Evolutionary conservation across 1,140 invertebrate genomes (phyloP), one percentile per base, ranked within the genome.

Genomic region (Propsilocerus akamusi): DNA sequence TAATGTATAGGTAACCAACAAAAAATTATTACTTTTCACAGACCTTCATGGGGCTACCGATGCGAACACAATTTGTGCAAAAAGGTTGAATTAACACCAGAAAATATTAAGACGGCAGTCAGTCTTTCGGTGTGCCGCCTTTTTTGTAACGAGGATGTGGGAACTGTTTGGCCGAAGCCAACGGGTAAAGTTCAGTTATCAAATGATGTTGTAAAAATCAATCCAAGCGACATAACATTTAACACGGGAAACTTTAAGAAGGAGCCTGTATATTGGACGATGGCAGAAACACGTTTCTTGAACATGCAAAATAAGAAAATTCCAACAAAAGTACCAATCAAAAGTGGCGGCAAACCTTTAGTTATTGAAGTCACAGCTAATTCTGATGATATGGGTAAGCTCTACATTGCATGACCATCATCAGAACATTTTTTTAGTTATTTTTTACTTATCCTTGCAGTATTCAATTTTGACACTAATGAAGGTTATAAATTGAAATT

Each of bases 131-230:
- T 74, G 17, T 80, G 77, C 58, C 68, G 75, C 52, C 65, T 78
- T 59, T 76, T 76, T 57, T 80, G 76, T 53, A 66, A 68, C 48
- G 66, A 70, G 48, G 62, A 66, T 26, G 73, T 65, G 53, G 78
- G 78, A 49, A 68, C 72, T 2, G 57, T 88, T 2, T 86, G 83
- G 82, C 84, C 84, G 1, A 73, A 67, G 54, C 82, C 83, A 5
- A 83, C 76, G 1, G 78, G 78, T 0, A 61, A 70, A 12, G 58
- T 79, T 2, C 68, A 73, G 12, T 52, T 84, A 2, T 75, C 76
- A 5, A 72, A 69, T 30, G 62, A 66, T 26, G 64, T 82, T 25
- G 68, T 72, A 0, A 74, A 75, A 52, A 58, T 85, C 10, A 75
- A 83, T 59, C 60, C 72, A 0, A 48, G 49, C 2, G 48, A 32